Evolutionary conservation across 2,888 invertebrate genomes (phyloP).

Genomic region (Eupithecia tripunctaria): DNA sequence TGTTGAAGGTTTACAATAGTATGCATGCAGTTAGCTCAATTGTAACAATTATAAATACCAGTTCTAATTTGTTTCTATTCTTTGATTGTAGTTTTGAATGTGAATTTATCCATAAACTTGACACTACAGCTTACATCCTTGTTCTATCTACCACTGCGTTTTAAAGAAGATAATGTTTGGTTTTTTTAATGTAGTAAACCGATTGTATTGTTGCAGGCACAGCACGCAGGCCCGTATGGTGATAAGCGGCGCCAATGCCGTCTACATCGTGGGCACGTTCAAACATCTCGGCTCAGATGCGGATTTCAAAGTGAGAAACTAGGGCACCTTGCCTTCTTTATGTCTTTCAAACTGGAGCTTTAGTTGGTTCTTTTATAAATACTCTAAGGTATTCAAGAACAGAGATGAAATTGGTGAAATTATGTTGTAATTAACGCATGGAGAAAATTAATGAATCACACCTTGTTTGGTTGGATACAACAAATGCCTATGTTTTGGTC

Average conservation of each 20-base stretch:
- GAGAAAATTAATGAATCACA: neutral
- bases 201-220: constrained; percentile 79
- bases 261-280: constrained; percentile 92
- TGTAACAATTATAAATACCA: too few species aligned
- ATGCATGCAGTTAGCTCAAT: too few species aligned
- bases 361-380: neutral
- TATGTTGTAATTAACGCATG: neutral
- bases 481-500: neutral
- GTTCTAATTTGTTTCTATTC: too few species aligned
- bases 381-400: neutral
- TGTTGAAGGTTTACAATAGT: too few species aligned
- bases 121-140: neutral
- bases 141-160: neutral
- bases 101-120: neutral
- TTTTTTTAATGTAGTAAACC: neutral
- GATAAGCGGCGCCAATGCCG: constrained; percentile 90
- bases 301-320: constrained; percentile 88
- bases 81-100: too few species aligned
- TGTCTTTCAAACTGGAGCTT: neutral
- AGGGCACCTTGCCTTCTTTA: constrained; percentile 6
- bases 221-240: constrained; percentile 92
- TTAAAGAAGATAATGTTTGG: neutral
- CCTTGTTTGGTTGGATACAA: neutral
- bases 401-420: neutral
- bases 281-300: constrained; percentile 88